Evolutionary conservation across 2,113 vertebrate genomes (phyloP), one percentile per base, ranked within the genome.

Genomic region (Casuarius casuarius): DNA sequence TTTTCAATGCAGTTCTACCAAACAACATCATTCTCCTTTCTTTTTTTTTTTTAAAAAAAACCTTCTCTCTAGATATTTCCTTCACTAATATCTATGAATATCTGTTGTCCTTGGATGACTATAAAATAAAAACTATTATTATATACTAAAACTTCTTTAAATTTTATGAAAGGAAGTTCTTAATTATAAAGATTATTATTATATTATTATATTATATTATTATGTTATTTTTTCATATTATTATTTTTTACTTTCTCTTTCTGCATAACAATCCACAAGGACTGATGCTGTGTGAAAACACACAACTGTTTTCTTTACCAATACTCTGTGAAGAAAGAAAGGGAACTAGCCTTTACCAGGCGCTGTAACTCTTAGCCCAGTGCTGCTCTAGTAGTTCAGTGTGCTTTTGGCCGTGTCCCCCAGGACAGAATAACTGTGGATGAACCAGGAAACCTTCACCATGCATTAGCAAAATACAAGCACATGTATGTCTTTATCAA

Each of bases 371-470:
- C 46, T 42, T 56, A 84, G 42, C 38, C 38, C 18, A 54, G 13
- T 51, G n/a, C 12, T 86, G 67, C 61, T 92, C 15, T 89, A 63
- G 31, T 51, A 86, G 75, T 71, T 90, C 79, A 89, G 15, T 5
- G 10, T 49, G 58, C 84, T 96, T 89, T 66, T 89, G 70, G 52
- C 52, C 80, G 33, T 91, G 80, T 92, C 86, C 83, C 83, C n/a
- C n/a, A 56, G 80, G 86, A 54, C 17, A 74, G 26, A 2, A 84
- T 80, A 94, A 94, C 90, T 89, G 89, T 52, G 94, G 73, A 79
- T 94, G 96, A 96, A 97, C 90, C 83, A 96, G 77, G 90, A 96
- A 96, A 89, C 35, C 33, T 96, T 96, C 96, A 95, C 40, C 26
- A 84, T 5, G 21, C 23, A 91, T 97, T 92, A 96, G 52, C 76